phyloP scores from a whole-genome alignment of 2,888 invertebrate species.

The Apamea sordens region DNA sequence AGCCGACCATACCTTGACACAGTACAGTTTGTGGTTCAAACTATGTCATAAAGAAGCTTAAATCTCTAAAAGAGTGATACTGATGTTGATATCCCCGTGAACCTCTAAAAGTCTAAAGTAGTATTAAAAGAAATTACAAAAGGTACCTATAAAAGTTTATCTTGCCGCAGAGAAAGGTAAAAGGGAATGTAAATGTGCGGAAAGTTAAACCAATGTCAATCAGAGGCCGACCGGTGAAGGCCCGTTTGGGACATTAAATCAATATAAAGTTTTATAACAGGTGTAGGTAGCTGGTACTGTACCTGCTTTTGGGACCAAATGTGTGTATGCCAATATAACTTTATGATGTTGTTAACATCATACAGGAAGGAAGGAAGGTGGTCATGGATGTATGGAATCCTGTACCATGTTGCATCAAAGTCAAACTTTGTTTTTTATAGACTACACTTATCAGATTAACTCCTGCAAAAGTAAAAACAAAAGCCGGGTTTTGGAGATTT shows the following conservation, averaged over 20 bases:
- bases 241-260: conserved; percentile 55
- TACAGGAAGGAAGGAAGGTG: neutral
- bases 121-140: conserved; percentile 48
- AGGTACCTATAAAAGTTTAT: conserved; percentile 40
- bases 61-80: conserved; percentile 23
- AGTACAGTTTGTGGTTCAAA: neutral
- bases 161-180: conserved; percentile 43
- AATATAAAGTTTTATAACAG: conserved; percentile 56
- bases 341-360: neutral
- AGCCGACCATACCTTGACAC: neutral
- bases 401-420: too few species aligned
- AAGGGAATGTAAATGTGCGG: conserved; percentile 53
- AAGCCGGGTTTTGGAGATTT: too few species aligned
- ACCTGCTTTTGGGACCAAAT: conserved; percentile 23
- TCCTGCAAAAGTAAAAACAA: too few species aligned
- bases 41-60: neutral
- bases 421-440: too few species aligned
- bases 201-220: conserved; percentile 65
- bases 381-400: too few species aligned
- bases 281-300: neutral
- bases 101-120: conserved; percentile 34
- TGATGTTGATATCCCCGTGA: conserved; percentile 32
- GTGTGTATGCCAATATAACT: conserved; percentile 7
- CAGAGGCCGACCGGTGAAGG: conserved; percentile 44
- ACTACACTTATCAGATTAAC: too few species aligned